Conservation (phyloP, 2,888 invertebrate species). For the Ellobium chinense region DNA sequence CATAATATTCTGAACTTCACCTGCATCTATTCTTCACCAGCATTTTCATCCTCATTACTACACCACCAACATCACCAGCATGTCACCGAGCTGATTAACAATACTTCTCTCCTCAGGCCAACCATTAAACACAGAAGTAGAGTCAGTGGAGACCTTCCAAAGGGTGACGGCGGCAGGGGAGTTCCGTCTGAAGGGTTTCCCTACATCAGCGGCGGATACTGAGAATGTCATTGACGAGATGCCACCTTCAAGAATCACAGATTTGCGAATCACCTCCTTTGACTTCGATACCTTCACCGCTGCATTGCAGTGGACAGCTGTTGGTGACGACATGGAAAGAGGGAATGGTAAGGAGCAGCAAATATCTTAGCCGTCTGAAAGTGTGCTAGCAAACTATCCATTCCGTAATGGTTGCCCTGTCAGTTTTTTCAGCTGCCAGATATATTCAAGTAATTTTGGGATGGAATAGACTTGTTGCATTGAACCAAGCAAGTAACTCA, state of each 20-base stretch:
- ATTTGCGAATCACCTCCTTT: conserved; percentile 44
- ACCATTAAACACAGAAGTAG: conserved; percentile 11
- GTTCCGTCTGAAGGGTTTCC: conserved; percentile 50
- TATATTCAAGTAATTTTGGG: no score
- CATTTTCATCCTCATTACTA: background rate
- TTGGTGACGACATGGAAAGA: conserved; percentile 56
- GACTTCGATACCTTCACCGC: conserved; percentile 46
- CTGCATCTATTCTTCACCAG: no score
- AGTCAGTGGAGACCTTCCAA: conserved; percentile 49
- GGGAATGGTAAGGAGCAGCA: conserved; percentile 54
- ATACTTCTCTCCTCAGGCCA: conserved; percentile 19
- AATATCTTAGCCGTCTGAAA: no score
- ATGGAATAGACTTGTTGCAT: no score
- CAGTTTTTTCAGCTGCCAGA: no score
- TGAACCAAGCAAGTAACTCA: no score
- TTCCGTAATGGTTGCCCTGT: no score
- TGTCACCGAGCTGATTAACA: no score
- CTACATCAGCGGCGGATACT: background rate
- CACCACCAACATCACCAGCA: background rate
- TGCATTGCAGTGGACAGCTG: conserved; percentile 53
- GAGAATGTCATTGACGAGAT: conserved; percentile 48
- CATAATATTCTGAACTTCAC: no score
- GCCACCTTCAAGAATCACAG: conserved; percentile 55
- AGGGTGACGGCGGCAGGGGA: conserved; percentile 54
- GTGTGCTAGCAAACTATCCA: no score